Evolutionary conservation across 2,113 vertebrate genomes (phyloP).

Genomic region (Sakesphorus luctuosus): DNA sequence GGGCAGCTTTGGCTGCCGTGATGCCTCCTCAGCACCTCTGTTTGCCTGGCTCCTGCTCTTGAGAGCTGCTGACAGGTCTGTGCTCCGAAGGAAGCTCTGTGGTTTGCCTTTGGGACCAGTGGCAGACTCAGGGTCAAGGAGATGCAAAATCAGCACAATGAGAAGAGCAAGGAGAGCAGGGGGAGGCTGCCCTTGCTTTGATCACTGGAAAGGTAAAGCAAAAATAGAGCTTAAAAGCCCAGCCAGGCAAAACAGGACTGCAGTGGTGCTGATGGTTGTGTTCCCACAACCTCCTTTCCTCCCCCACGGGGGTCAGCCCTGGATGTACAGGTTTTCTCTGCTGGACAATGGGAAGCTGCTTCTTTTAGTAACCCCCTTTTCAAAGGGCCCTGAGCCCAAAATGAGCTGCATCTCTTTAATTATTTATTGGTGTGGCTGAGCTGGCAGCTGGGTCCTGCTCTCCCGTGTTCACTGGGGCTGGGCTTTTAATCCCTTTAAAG

Average conservation of each 20-base stretch:
- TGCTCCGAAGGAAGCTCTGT: not conserved
- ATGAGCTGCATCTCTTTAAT: slow-evolving; percentile 51
- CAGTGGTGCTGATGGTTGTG: slow-evolving; percentile 8
- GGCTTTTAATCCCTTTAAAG: slow-evolving; percentile 56
- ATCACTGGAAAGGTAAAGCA: slow-evolving; percentile 62
- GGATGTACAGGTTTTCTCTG: not conserved
- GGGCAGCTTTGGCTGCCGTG: not conserved
- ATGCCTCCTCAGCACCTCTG: slow-evolving; percentile 37
- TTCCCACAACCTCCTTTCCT: slow-evolving; percentile 9
- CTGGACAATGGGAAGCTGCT: slow-evolving; percentile 51
- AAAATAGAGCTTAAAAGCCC: slow-evolving; percentile 55
- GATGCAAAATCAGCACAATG: slow-evolving; percentile 59
- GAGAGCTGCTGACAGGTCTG: slow-evolving; percentile 51
- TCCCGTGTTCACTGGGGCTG: slow-evolving; percentile 4
- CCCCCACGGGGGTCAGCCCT: not conserved
- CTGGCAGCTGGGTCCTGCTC: slow-evolving; percentile 60
- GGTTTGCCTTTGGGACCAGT: slow-evolving; percentile 23
- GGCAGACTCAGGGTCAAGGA: slow-evolving; percentile 39
- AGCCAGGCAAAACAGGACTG: slow-evolving; percentile 48
- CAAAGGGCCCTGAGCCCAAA: slow-evolving; percentile 48
- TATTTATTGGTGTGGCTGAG: slow-evolving; percentile 64
- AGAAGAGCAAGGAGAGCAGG: slow-evolving; percentile 10
- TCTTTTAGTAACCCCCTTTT: slow-evolving; percentile 43
- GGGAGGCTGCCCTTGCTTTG: slow-evolving; percentile 51
- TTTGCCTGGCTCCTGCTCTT: not conserved